Evolutionary conservation across 1,140 invertebrate species (phyloP), one percentile per base, ranked within the genome.

Genomic region (Dinoponera quadriceps): DNA sequence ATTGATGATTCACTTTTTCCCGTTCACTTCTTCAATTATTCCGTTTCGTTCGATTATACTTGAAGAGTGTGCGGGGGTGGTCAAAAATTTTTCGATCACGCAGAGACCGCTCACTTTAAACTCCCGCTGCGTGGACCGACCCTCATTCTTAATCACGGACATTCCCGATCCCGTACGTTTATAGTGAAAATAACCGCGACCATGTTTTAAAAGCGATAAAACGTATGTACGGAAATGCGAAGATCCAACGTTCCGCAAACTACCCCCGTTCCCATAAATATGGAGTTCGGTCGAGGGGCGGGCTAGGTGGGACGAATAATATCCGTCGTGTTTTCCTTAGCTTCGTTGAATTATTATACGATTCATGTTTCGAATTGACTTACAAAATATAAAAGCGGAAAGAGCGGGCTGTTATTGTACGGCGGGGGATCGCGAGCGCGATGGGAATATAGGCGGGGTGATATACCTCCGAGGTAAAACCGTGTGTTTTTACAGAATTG

Each of bases 321-420:
- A 94, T 94, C 89, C 84, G 85, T 86, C 88, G 91, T 94, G 92
- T 94, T 94, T 94, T 94, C 91, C 90, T 94, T 93, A 92, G 91
- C 90, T 91, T 84, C 85, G 89, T 89, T 93, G 93, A 94, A 94
- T 94, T 94, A 94, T 94, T 94, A 93, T 94, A 94, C 92, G 93
- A 94, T 94, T 94, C 93, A 94, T 94, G 94, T 94, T 94, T 94
- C 91, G 91, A 91, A 94, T 94, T 94, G 94, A 94, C 93, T 94
- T 91, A 94, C 94, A 94, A 94, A 94, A 93, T 92, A 93, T 91
- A 94, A 94, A 93, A 94, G 90, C 91, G 92, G 91, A 93, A 93
- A 88, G 89, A 91, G 91, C 93, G 91, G 91, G 92, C 94, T 94
- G 92, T 94, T 94, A 94, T 94, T 94, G 92, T 94, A 93, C 88